Percentiles rank a stretch among this genome's conserved stretches.
Evolutionary conservation across 2,113 vertebrate species (phyloP).

Genomic region (Pomatostomus ruficeps): DNA sequence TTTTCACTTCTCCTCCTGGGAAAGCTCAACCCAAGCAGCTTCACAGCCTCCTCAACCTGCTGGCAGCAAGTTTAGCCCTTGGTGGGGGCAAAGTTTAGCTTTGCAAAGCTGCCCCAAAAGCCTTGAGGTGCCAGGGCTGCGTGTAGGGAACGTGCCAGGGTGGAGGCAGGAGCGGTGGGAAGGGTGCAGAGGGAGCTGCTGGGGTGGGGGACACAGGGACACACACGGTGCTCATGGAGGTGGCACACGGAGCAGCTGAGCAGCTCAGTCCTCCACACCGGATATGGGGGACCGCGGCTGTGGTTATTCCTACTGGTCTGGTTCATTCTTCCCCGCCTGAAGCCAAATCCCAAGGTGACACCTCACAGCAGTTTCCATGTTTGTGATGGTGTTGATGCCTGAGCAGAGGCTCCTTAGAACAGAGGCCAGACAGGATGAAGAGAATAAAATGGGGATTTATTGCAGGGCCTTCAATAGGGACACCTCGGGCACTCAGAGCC

Average conservation of each 20-base stretch:
- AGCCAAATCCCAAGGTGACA: background rate
- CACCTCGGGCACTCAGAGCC: too few species aligned
- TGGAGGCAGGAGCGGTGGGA: rapidly evolving
- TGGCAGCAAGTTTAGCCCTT: background rate
- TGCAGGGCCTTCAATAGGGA: too few species aligned
- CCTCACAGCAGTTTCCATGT: rapidly evolving
- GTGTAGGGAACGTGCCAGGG: background rate
- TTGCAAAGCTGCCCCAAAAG: background rate
- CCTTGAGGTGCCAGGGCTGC: background rate
- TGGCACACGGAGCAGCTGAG: background rate
- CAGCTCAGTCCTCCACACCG: rapidly evolving
- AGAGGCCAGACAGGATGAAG: too few species aligned
- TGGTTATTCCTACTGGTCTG: background rate
- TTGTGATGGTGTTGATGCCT: background rate
- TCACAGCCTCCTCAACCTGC: background rate
- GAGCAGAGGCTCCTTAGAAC: too few species aligned
- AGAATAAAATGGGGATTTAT: too few species aligned
- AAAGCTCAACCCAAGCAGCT: background rate
- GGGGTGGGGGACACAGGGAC: background rate
- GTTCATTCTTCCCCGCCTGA: background rate
- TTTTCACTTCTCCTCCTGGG: rapidly evolving
- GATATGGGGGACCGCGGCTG: background rate
- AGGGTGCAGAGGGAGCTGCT: background rate
- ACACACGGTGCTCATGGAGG: background rate
- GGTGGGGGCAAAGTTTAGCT: too few species aligned